Conservation (phyloP, 2,888 invertebrate genomes). For the Panzeria rudis region DNA sequence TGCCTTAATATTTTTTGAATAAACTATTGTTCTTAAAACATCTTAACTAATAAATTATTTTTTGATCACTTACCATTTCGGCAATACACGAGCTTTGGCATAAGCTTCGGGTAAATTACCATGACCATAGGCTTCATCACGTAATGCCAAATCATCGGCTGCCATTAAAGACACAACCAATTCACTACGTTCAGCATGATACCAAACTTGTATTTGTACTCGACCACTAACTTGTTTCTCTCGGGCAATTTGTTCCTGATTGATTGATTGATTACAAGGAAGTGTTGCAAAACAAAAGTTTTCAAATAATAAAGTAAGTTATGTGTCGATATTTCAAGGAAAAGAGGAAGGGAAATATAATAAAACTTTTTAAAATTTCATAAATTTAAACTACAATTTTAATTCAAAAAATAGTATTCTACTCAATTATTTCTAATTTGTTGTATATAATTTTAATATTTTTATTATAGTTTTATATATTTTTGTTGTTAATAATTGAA, state of each 20-base stretch:
- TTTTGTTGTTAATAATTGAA: not conserved
- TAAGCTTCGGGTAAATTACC: slow-evolving; percentile 93
- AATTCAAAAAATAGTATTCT: slow-evolving; percentile 30
- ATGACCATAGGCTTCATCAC: slow-evolving; percentile 91
- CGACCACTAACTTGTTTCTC: slow-evolving; percentile 91
- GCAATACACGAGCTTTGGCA: slow-evolving; percentile 91
- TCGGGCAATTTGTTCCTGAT: slow-evolving; percentile 88
- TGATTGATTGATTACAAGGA: slow-evolving; percentile 76
- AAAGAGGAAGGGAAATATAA: slow-evolving; percentile 38
- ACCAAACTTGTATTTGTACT: slow-evolving; percentile 95
- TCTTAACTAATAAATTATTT: not conserved
- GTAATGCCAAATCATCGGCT: slow-evolving; percentile 91
- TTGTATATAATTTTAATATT: not conserved
- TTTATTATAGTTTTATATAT: not conserved
- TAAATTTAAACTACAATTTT: slow-evolving; percentile 13
- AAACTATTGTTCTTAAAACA: no score
- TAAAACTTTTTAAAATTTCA: slow-evolving; percentile 30
- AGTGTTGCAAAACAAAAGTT: slow-evolving; percentile 16
- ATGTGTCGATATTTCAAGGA: not conserved
- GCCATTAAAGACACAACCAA: slow-evolving; percentile 93
- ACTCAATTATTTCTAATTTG: slow-evolving; percentile 12
- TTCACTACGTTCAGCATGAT: slow-evolving; percentile 92
- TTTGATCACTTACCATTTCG: slow-evolving; percentile 88
- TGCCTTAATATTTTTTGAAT: no score
- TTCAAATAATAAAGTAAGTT: slow-evolving; percentile 18